These are phyloP conservation scores for Eulimnadia texana DNA, from an alignment of 1,140 invertebrate species.

Conservation along the genomic window DNA sequence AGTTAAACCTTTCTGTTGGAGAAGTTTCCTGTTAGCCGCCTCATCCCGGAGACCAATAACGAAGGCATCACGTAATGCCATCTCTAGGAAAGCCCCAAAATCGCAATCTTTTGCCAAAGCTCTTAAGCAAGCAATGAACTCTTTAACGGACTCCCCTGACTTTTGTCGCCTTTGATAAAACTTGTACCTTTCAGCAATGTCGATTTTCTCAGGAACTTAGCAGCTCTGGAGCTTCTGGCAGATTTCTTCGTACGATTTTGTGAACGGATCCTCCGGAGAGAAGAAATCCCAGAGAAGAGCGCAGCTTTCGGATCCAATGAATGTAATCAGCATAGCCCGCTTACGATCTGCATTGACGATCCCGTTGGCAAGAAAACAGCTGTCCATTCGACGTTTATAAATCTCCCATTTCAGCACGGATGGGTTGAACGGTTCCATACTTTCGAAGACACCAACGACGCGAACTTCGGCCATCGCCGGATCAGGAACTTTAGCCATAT, in stretches of 20 bases:
- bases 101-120: slow-evolving; percentile 2
- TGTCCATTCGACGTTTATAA: too few species aligned
- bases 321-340: background rate
- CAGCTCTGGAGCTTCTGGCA: background rate
- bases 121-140: slow-evolving; percentile 2
- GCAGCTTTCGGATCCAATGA: background rate
- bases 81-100: background rate
- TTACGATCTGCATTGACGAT: background rate
- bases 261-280: background rate
- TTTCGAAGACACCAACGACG: too few species aligned
- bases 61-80: slow-evolving; percentile 1
- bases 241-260: slow-evolving; percentile 4
- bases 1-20: too few species aligned
- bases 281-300: background rate
- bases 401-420: too few species aligned
- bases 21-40: too few species aligned
- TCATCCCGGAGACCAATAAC: background rate
- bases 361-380: too few species aligned
- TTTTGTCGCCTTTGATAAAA: slow-evolving; percentile 8
- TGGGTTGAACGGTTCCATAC: too few species aligned
- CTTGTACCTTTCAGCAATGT: slow-evolving; percentile 11
- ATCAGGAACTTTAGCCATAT: too few species aligned
- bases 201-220: slow-evolving; percentile 1
- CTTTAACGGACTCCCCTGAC: slow-evolving; percentile 1
- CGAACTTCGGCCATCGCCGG: too few species aligned